Evolutionary conservation across 2,113 vertebrate species (phyloP).

Genomic region (Bothrops jararaca): DNA sequence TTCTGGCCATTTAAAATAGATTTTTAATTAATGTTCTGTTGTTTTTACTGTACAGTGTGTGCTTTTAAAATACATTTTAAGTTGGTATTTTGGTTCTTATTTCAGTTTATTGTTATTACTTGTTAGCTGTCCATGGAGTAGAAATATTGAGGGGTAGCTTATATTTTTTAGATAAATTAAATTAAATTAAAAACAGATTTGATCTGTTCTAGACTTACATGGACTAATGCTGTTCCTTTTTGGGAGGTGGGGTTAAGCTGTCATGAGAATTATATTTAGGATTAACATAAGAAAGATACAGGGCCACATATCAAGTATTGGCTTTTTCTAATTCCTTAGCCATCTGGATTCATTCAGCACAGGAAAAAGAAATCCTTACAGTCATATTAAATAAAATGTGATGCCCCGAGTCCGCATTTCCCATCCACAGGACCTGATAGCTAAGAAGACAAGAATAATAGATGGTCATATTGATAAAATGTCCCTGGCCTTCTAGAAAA

Average conservation of each 20-base stretch:
- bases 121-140: neutral
- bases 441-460: neutral
- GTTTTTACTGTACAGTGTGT: neutral
- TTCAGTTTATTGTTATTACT: neutral
- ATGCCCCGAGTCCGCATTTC: neutral
- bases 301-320: neutral
- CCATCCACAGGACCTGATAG: neutral
- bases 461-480: constrained; percentile 13
- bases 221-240: neutral
- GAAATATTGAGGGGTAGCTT: neutral
- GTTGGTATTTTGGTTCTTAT: neutral
- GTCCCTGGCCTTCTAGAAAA: neutral
- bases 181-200: neutral
- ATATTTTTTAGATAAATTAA: neutral
- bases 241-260: neutral
- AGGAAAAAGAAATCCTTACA: neutral
- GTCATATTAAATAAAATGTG: constrained; percentile 12
- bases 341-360: constrained; percentile 29
- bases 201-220: neutral
- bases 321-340: neutral
- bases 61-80: neutral
- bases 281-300: neutral
- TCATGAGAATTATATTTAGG: neutral
- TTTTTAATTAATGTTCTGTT: neutral
- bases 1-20: neutral